Evolutionary conservation across 2,888 invertebrate genomes (phyloP).

Genomic region (Drosophila gaucha): DNA sequence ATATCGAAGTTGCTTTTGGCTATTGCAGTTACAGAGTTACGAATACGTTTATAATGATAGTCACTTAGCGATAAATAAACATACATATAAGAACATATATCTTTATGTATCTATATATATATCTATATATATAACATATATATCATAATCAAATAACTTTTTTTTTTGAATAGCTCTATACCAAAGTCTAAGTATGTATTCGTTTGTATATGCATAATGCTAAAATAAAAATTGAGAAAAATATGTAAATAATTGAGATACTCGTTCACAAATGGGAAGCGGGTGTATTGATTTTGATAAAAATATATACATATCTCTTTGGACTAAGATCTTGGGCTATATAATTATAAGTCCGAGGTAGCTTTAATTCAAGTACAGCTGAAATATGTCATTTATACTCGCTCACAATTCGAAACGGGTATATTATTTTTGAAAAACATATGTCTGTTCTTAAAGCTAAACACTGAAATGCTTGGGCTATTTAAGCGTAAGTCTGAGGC

Average conservation of each 20-base stretch:
- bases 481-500: too few species aligned
- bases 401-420: too few species aligned
- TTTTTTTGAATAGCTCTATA: constrained; percentile 39
- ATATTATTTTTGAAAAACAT: too few species aligned
- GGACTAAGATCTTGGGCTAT: too few species aligned
- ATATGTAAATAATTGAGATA: constrained; percentile 4
- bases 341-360: too few species aligned
- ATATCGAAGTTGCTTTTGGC: constrained; percentile 6
- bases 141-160: constrained; percentile 22
- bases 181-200: constrained; percentile 46
- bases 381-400: too few species aligned
- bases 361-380: too few species aligned
- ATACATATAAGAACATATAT: constrained; percentile 20
- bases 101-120: constrained; percentile 9
- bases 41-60: constrained; percentile 56
- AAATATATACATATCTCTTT: too few species aligned
- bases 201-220: constrained; percentile 36
- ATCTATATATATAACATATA: constrained; percentile 27
- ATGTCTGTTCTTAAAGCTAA: too few species aligned
- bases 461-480: too few species aligned
- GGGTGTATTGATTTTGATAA: neutral
- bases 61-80: constrained; percentile 51
- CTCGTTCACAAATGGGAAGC: neutral
- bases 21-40: constrained; percentile 8
- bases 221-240: constrained; percentile 50